Conservation (phyloP, 1,140 invertebrate genomes). For the Leptinotarsa defecta region DNA sequence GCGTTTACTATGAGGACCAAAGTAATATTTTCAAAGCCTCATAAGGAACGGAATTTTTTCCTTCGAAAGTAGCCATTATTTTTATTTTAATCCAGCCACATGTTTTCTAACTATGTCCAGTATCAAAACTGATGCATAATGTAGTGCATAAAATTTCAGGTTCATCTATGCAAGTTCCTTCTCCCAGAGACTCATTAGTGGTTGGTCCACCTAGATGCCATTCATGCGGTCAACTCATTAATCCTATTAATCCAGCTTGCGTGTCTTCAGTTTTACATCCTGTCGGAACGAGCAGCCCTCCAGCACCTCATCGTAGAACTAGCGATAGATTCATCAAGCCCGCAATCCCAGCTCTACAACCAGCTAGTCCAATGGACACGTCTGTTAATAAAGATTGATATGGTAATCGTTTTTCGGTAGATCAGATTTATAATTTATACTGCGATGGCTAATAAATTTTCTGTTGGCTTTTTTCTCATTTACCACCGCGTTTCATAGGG, state of each 20-base stretch:
- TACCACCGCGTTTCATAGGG: neutral
- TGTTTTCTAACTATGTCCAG: too few species aligned
- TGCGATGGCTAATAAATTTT: slow-evolving; percentile 6
- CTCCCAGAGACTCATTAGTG: slow-evolving; percentile 59
- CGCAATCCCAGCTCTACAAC: slow-evolving; percentile 67
- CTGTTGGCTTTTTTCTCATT: neutral
- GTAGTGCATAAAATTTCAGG: slow-evolving; percentile 31
- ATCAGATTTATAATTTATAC: slow-evolving; percentile 1
- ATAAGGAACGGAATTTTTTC: too few species aligned
- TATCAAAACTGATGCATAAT: neutral
- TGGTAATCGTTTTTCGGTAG: slow-evolving; percentile 13
- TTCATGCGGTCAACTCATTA: slow-evolving; percentile 70
- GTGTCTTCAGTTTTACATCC: slow-evolving; percentile 47
- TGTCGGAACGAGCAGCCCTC: slow-evolving; percentile 45
- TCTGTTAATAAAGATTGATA: slow-evolving; percentile 56
- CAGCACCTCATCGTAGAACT: slow-evolving; percentile 62
- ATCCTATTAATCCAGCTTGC: slow-evolving; percentile 55
- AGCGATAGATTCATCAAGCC: slow-evolving; percentile 81
- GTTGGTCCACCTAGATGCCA: slow-evolving; percentile 74
- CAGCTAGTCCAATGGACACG: slow-evolving; percentile 71
- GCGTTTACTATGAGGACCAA: too few species aligned
- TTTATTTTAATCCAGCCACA: too few species aligned
- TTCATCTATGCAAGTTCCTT: slow-evolving; percentile 54
- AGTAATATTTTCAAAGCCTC: too few species aligned
- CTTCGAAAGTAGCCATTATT: too few species aligned